Percentiles rank a stretch among this genome's conserved stretches.
Evolutionary conservation across 2,113 vertebrate genomes (phyloP).

Genomic region (Pachyramphus minor): DNA sequence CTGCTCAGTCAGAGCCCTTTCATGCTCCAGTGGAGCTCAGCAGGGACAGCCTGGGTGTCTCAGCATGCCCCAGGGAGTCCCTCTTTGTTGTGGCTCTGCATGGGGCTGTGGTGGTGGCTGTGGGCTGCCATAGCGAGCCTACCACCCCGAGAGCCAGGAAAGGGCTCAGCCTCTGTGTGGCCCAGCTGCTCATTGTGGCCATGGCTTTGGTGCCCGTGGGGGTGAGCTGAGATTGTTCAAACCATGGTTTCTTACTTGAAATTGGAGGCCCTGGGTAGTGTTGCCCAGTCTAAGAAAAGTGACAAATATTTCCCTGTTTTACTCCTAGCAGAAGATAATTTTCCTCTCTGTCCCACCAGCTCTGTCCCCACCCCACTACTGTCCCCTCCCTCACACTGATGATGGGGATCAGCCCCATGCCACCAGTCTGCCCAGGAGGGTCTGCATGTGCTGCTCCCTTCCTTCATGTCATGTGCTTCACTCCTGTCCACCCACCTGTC

Average conservation of each 20-base stretch:
- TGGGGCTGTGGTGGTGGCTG: not conserved
- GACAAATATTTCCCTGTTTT: not conserved
- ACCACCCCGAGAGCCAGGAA: not conserved
- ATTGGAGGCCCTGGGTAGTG: not conserved
- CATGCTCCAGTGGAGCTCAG: not conserved
- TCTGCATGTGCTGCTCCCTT: fast-evolving
- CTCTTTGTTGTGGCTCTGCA: not conserved
- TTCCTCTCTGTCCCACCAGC: not conserved
- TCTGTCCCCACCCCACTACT: not conserved
- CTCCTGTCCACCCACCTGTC: not conserved
- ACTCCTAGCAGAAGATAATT: not conserved
- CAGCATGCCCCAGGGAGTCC: fast-evolving
- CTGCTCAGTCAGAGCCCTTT: not conserved
- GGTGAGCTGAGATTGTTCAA: not conserved
- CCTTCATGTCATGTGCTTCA: fast-evolving
- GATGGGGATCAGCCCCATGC: not conserved
- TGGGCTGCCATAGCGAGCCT: not conserved
- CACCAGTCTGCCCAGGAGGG: not conserved
- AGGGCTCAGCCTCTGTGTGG: not conserved
- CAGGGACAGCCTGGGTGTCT: not conserved
- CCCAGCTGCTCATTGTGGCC: not conserved
- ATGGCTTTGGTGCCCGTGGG: not conserved
- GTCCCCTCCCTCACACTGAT: fast-evolving
- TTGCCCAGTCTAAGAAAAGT: not conserved
- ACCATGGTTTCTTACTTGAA: not conserved